Conservation (phyloP, 2,113 vertebrate genomes). For the Crotalus viridis region DNA sequence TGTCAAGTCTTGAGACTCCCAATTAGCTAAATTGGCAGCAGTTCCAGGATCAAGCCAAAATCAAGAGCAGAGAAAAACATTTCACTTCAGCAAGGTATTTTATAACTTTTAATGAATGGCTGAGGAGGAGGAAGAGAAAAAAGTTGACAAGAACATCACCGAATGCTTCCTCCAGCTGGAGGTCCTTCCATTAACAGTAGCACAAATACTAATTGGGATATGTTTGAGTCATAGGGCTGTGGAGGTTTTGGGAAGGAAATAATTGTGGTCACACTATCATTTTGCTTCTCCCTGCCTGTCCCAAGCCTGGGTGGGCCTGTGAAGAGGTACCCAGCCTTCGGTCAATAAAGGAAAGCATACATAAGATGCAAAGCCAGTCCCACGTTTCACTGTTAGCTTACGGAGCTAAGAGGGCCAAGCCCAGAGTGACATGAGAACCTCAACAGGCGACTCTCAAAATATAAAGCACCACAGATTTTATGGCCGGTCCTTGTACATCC, state of each 20-base stretch:
- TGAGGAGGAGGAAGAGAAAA: not conserved
- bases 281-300: not conserved
- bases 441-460: not conserved
- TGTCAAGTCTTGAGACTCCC: not conserved
- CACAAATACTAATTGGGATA: not conserved
- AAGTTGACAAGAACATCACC: rapidly evolving
- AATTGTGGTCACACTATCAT: not conserved
- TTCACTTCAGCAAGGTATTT: not conserved
- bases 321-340: not conserved
- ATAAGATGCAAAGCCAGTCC: not conserved
- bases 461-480: not conserved
- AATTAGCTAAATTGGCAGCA: conserved; percentile 13
- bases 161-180: rapidly evolving
- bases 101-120: not conserved
- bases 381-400: not conserved
- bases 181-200: not conserved
- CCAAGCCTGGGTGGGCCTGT: not conserved
- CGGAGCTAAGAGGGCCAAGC: not conserved
- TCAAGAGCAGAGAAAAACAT: not conserved
- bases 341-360: not conserved
- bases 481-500: not conserved
- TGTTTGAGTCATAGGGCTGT: too few relatives aligned
- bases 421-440: not conserved
- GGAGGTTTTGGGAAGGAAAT: not conserved
- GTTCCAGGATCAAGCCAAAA: not conserved